These are phyloP conservation scores for Enteromius radiatus DNA, from an alignment of 2,797 vertebrate species.

Conservation along the genomic window DNA sequence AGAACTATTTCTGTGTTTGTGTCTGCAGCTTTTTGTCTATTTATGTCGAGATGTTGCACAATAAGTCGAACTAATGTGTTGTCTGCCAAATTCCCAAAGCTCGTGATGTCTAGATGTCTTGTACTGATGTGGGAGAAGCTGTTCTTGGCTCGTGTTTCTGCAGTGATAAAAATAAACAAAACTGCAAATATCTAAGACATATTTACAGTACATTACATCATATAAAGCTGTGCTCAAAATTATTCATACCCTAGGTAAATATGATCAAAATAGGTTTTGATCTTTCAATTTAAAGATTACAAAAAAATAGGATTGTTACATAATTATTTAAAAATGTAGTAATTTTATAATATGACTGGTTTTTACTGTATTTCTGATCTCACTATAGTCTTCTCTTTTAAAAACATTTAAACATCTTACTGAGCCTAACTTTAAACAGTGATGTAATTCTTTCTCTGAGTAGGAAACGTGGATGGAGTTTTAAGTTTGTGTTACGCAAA, in stretches of 20 bases:
- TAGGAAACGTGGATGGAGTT: not conserved
- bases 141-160: conserved; percentile 22
- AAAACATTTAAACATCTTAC: not conserved
- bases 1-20: conserved; percentile 5
- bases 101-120: conserved; percentile 21
- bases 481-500: conserved; percentile 10
- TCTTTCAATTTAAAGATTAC: not conserved
- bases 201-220: not conserved
- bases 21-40: conserved; percentile 23
- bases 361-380: not conserved
- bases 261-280: not conserved
- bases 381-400: not conserved
- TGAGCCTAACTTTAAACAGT: not conserved
- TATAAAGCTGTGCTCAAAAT: not conserved
- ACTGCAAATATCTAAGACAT: not conserved
- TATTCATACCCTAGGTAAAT: not conserved
- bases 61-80: conserved; percentile 11
- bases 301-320: no score
- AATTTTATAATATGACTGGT: not conserved
- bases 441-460: not conserved
- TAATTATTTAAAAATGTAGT: not conserved
- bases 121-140: conserved; percentile 22
- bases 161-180: not conserved
- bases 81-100: conserved; percentile 17
- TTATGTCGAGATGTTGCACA: conserved; percentile 23